These are phyloP conservation scores for Edolisoma coerulescens DNA, from an alignment of 2,113 vertebrate genomes.

Conservation along the genomic window DNA sequence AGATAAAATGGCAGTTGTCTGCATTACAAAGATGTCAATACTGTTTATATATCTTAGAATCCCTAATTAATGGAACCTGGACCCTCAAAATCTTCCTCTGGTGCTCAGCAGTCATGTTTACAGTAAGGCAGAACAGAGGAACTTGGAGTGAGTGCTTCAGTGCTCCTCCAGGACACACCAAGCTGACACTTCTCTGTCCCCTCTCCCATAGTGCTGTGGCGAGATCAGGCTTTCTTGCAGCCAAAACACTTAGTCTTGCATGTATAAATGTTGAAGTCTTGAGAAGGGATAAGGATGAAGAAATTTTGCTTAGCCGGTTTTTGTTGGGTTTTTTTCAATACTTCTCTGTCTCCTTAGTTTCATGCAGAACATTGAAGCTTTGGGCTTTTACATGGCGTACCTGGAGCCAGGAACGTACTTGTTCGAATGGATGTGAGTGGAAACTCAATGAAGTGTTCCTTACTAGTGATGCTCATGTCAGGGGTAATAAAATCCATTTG, in stretches of 20 bases:
- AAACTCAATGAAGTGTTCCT: not conserved
- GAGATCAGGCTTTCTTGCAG: not conserved
- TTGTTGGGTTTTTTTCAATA: not conserved
- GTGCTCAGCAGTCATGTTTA: not conserved
- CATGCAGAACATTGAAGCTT: not conserved
- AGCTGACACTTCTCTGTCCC: not conserved
- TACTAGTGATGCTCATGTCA: not conserved
- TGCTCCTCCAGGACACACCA: rapidly evolving
- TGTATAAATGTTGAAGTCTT: not conserved
- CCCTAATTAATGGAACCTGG: not conserved
- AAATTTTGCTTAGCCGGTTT: not conserved
- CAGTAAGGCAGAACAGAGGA: not conserved
- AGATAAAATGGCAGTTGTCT: not conserved
- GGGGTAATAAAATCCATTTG: not conserved
- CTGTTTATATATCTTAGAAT: not conserved
- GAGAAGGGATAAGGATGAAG: not conserved
- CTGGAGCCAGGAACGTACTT: not conserved
- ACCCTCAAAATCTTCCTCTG: not conserved
- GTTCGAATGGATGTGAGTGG: not conserved
- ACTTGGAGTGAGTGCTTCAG: not conserved
- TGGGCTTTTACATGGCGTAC: not conserved
- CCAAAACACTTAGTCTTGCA: not conserved
- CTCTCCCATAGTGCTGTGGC: not conserved
- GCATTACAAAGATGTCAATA: not conserved
- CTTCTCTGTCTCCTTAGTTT: not conserved